A percentile compares a stretch with the other conserved stretches of the same genome.
These are phyloP conservation scores for Sternarchorhynchus goeldii DNA, from an alignment of 2,797 vertebrate genomes.

Conservation along the genomic window DNA sequence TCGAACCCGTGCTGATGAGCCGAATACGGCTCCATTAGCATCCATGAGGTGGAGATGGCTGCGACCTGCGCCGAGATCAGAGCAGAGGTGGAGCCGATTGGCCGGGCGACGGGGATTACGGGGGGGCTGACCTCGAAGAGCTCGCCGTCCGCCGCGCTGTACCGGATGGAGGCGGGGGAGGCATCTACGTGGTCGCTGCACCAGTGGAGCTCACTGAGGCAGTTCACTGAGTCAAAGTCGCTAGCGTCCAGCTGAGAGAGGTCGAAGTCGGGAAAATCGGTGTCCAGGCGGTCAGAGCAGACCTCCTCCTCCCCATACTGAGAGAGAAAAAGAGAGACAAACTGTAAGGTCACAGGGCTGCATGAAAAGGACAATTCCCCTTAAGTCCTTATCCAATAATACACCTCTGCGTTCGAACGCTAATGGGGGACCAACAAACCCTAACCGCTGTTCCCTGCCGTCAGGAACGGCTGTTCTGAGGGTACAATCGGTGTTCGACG, in stretches of 20 bases:
- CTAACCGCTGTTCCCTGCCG: not conserved
- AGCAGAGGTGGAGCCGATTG: constrained; percentile 14
- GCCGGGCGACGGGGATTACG: constrained; percentile 11
- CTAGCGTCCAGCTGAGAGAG: constrained; percentile 94
- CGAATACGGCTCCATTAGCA: not conserved
- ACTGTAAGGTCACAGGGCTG: constrained; percentile 50
- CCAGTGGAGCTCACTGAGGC: constrained; percentile 94
- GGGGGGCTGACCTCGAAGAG: constrained; percentile 87
- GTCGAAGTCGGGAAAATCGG: constrained; percentile 96
- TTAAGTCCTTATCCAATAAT: constrained; percentile 45
- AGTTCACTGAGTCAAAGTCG: constrained; percentile 92
- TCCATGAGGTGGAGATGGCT: constrained; percentile 25
- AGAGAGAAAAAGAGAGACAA: constrained; percentile 46
- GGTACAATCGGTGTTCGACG: constrained; percentile 18
- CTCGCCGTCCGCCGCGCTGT: constrained; percentile 84
- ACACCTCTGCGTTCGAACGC: constrained; percentile 15
- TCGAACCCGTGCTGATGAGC: not conserved
- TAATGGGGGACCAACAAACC: constrained; percentile 42
- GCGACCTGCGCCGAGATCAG: constrained; percentile 15
- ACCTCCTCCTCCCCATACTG: constrained; percentile 86
- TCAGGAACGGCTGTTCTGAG: constrained; percentile 12
- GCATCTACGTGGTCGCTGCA: constrained; percentile 84
- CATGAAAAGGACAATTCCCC: constrained; percentile 53
- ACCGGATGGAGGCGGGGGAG: constrained; percentile 86
- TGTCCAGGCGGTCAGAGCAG: constrained; percentile 90